Percentiles rank a stretch among this genome's conserved stretches.
Conservation (phyloP, 2,797 vertebrate genomes). For the Philypnodon macrostomus region DNA sequence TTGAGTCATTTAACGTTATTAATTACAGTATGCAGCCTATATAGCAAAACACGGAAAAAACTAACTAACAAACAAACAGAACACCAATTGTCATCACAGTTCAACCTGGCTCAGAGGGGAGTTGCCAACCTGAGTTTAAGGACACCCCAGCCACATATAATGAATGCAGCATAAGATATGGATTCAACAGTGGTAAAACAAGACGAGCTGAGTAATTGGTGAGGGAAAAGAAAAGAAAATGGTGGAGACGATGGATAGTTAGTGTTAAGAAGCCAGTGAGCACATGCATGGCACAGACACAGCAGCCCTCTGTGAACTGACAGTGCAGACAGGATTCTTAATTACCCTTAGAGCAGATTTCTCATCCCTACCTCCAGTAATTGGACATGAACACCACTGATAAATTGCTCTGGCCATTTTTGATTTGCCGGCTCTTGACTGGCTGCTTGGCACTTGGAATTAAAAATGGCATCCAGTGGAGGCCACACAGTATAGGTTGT, state of each 20-base stretch:
- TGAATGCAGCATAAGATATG: too few relatives aligned
- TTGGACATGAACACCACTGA: conserved; percentile 63
- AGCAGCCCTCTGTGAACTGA: conserved; percentile 43
- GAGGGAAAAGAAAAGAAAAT: not conserved
- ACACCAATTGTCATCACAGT: too few relatives aligned
- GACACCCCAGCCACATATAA: too few relatives aligned
- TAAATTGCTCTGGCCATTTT: conserved; percentile 59
- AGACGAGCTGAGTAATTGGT: conserved; percentile 7
- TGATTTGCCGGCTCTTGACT: conserved; percentile 51
- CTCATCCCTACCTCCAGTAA: conserved; percentile 58
- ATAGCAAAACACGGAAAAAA: too few relatives aligned
- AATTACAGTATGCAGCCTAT: too few relatives aligned
- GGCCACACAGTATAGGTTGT: too few relatives aligned
- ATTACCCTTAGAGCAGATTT: conserved; percentile 60
- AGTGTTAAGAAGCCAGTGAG: too few relatives aligned
- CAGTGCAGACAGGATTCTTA: conserved; percentile 54
- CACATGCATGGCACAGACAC: conserved; percentile 52
- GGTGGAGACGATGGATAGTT: conserved; percentile 44
- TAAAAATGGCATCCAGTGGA: conserved; percentile 31
- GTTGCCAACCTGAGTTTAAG: too few relatives aligned
- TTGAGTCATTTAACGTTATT: too few relatives aligned
- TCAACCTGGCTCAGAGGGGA: too few relatives aligned
- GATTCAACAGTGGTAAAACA: conserved; percentile 9
- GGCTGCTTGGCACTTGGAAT: conserved; percentile 45
- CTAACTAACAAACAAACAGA: too few relatives aligned